These are phyloP conservation scores for Cherax quadricarinatus DNA, from an alignment of 1,140 invertebrate genomes.

Conservation along the genomic window DNA sequence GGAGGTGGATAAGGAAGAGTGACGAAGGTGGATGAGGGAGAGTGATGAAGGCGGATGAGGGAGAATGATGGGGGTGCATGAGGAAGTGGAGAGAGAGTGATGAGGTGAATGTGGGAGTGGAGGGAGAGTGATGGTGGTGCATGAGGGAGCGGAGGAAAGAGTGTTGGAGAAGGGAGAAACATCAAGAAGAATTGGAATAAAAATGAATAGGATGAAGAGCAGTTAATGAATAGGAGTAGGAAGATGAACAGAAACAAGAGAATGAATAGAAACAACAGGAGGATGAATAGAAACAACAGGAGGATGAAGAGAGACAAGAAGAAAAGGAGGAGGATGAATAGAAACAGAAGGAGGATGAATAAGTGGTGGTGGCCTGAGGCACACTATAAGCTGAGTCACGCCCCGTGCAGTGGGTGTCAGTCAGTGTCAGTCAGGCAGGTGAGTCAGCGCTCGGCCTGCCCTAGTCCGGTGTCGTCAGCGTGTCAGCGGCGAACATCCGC, in stretches of 20 bases:
- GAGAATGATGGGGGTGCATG: no score
- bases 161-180: no score
- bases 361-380: neutral
- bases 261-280: neutral
- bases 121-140: neutral
- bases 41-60: no score
- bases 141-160: no score
- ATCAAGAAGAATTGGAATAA: no score
- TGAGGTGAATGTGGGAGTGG: neutral
- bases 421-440: conserved; percentile 64
- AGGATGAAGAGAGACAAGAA: neutral
- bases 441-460: conserved; percentile 56
- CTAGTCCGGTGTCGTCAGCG: conserved; percentile 58
- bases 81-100: no score
- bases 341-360: no score
- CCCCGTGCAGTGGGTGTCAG: conserved; percentile 57
- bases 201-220: no score
- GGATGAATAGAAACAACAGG: neutral
- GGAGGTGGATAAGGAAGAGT: no score
- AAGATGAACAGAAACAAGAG: no score
- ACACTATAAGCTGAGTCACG: conserved; percentile 64
- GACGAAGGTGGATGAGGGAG: no score
- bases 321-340: neutral
- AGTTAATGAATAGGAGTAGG: no score
- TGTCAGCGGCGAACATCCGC: conserved; percentile 57